A percentile compares a stretch with the other conserved stretches of the same genome.
These are phyloP conservation scores for Dicrurus megarhynchus DNA, from an alignment of 2,113 vertebrate species.

Conservation along the genomic window DNA sequence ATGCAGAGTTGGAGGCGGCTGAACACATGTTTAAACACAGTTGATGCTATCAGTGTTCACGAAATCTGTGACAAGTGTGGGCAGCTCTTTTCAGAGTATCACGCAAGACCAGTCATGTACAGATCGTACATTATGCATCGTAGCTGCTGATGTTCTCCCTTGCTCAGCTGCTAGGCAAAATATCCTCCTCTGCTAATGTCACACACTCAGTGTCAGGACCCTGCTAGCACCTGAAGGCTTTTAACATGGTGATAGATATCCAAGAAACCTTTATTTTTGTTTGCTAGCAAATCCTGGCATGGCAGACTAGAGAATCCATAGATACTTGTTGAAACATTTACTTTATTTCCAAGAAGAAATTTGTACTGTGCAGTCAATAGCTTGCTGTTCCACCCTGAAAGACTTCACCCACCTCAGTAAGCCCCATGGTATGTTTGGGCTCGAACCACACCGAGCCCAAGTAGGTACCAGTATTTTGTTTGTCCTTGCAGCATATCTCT, in stretches of 20 bases:
- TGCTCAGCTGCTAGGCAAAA: conserved; percentile 8
- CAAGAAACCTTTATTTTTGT: background rate
- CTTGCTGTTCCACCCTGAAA: background rate
- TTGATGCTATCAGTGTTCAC: conserved; percentile 29
- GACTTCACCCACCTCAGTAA: background rate
- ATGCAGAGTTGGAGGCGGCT: conserved; percentile 27
- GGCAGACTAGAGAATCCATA: background rate
- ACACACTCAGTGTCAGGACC: background rate
- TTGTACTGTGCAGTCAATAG: background rate
- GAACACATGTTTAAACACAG: conserved; percentile 44
- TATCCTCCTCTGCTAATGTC: background rate
- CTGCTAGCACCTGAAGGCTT: background rate
- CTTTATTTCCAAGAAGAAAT: background rate
- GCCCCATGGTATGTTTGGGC: background rate
- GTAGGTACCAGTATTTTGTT: background rate
- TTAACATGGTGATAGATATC: background rate
- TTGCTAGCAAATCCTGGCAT: background rate
- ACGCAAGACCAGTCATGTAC: conserved; percentile 36
- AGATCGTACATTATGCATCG: background rate
- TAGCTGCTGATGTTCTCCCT: background rate
- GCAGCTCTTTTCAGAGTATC: conserved; percentile 6
- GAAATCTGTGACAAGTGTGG: conserved; percentile 36
- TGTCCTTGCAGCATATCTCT: background rate
- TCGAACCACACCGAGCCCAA: background rate
- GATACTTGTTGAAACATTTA: background rate